Evolutionary conservation across 2,113 vertebrate species (phyloP).

Genomic region (Vanacampus margaritifer): DNA sequence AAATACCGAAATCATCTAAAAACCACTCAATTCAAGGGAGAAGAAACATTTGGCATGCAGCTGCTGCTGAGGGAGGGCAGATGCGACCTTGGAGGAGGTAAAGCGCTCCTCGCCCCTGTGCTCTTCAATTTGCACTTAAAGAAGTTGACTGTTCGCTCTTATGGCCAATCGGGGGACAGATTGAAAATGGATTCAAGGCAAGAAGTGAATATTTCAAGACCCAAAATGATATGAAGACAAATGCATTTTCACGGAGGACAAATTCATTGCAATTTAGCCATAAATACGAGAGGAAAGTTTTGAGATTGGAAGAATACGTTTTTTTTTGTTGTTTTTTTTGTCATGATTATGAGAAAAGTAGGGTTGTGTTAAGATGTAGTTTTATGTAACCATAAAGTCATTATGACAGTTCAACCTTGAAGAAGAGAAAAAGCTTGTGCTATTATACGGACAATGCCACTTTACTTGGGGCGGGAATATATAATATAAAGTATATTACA

Average conservation of each 20-base stretch:
- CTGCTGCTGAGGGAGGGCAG: conserved; percentile 5
- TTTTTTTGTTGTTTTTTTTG: too few relatives aligned
- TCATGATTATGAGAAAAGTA: background rate
- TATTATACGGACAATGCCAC: too few relatives aligned
- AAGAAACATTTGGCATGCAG: background rate
- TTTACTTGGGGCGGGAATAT: too few relatives aligned
- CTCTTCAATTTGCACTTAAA: background rate
- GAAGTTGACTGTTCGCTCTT: conserved; percentile 15
- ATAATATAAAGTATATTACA: too few relatives aligned
- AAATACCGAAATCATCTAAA: conserved; percentile 34
- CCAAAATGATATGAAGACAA: background rate
- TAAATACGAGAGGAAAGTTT: background rate
- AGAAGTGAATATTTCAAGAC: background rate
- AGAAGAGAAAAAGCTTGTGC: too few relatives aligned
- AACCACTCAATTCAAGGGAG: conserved; percentile 13
- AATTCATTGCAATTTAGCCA: background rate
- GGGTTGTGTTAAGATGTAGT: too few relatives aligned
- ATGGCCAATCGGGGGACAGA: background rate
- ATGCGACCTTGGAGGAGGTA: conserved; percentile 55
- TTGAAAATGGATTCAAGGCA: background rate
- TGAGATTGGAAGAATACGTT: background rate
- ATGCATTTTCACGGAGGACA: background rate
- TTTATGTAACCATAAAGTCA: too few relatives aligned
- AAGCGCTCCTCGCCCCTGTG: conserved; percentile 23
- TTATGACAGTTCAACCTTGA: too few relatives aligned